Evolutionary conservation across 2,888 invertebrate species (phyloP), one percentile per base, ranked within the genome.

Genomic region (Cheilosia impressa): DNA sequence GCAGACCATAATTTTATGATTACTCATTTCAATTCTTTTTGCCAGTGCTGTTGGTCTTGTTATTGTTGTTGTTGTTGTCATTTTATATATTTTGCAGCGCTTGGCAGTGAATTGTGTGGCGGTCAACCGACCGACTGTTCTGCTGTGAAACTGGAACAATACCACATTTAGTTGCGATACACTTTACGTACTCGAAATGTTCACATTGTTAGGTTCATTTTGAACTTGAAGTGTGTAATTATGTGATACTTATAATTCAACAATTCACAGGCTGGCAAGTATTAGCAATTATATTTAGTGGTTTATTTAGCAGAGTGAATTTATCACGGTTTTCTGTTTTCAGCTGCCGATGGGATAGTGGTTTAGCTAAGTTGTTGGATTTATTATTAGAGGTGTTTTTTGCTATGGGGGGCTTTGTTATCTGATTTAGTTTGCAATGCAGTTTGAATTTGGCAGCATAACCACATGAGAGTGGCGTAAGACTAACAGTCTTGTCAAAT

Each of bases 1-100:
- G 62, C 60, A 78, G 58, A 62, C 83, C 77, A 82, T 77, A 77
- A 77, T 45, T 77, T 82, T 57, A 57, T 68, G 75, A 76, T 76
- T 55, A 73, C 62, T 63, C 45, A 38, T 53, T 62, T 53, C 10
- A 65, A 53, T 15, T 57, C 50, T 55, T 41, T 57, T n/a, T 63
- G 62, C 1, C 53, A 10, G 27, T 27, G 27, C 27, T 6, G 27
- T 27, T 27, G 27, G 27, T 27, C 1, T 27, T 27, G 27, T 55
- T 55, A 2, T n/a, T 17, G n/a, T 15, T 57, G 22, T 24, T 24
- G 22, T 24, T 24, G 6, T 52, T 52, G 52, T 52, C 13, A 31
- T 43, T 22, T 22, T 6, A 47, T 72, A 50, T 55, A 13, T 41
- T 72, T 31, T 19, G 60, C 38, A 24, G 60, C 60, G 41, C 19